Base-by-base conservation (phyloP, 2,888 invertebrate species). In the Phyto melanocephala region DNA sequence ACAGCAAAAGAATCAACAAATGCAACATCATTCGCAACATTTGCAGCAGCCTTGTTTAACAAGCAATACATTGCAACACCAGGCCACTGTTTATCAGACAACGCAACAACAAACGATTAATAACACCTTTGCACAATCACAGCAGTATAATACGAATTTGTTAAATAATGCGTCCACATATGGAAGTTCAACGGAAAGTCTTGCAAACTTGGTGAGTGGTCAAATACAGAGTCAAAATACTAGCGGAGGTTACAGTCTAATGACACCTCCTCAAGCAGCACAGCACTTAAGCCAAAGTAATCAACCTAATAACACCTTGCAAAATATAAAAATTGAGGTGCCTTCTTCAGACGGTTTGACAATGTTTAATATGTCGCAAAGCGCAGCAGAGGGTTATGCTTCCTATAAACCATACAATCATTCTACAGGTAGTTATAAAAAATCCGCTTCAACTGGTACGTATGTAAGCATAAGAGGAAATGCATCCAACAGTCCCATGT, bases 391-490 rank as follows among this genome's bases (percentile, higher is more conserved):
- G 1, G 54, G 70, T 1, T 63, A 76, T 52, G 75, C 85, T 65
- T 86, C 89, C 37, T 90, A 89, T 70, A 91, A 89, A 72, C 89
- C 90, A 15, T 91, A 90, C 86, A 88, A 88, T 20, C 83, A 70
- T 72, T n/a, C n/a, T n/a, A 56, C 80, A 54, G 81, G 74, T 52
- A 85, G 74, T 37, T 89, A 90, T 52, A 90, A 90, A 63, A 91
- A 91, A 78, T 90, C 90, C 1, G 87, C 90, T 1, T 90, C 91
- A 2, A 89, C 90, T 8, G 90, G 89, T 35, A 87, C 88, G 6
- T 90, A 88, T 78, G 86, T 90, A 8, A 90, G 89, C 85, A 85
- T 90, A 35, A 87, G 88, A 20, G 81, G 84, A 22, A 77, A 68
- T 77, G 17, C 80, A 20, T 62, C 78, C 20, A 47, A 54, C 80